Conservation (phyloP, 2,113 vertebrate genomes). For the Pomatostomus ruficeps region DNA sequence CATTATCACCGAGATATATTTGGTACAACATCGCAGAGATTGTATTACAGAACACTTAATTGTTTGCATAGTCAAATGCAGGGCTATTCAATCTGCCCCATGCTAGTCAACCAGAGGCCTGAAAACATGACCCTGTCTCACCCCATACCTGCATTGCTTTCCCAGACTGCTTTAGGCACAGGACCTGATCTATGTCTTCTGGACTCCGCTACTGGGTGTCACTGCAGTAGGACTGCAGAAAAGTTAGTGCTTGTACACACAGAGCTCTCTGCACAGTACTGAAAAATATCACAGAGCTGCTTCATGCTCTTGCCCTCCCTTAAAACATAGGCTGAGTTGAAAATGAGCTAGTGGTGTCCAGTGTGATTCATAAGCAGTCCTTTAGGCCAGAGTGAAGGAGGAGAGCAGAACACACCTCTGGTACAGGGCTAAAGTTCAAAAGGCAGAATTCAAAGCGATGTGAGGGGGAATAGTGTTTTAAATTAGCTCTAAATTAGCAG, state of each 20-base stretch:
- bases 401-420: neutral
- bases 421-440: neutral
- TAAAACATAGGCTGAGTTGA: neutral
- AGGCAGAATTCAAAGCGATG: rapidly evolving
- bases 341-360: neutral
- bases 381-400: neutral
- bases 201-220: neutral
- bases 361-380: neutral
- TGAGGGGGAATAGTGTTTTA: rapidly evolving
- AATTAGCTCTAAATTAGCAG: neutral
- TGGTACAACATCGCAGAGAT: neutral
- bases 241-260: rapidly evolving
- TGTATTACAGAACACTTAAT: conserved; percentile 16
- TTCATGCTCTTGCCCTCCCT: rapidly evolving
- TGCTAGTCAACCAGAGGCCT: neutral
- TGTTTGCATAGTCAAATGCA: neutral
- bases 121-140: neutral
- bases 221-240: neutral
- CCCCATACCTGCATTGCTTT: neutral
- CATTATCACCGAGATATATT: neutral
- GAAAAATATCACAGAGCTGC: neutral
- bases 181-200: neutral
- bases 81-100: neutral
- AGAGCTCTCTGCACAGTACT: neutral
- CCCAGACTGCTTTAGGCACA: neutral